Conservation (phyloP, 2,888 invertebrate species). For the Pristionchus exspectatus region DNA sequence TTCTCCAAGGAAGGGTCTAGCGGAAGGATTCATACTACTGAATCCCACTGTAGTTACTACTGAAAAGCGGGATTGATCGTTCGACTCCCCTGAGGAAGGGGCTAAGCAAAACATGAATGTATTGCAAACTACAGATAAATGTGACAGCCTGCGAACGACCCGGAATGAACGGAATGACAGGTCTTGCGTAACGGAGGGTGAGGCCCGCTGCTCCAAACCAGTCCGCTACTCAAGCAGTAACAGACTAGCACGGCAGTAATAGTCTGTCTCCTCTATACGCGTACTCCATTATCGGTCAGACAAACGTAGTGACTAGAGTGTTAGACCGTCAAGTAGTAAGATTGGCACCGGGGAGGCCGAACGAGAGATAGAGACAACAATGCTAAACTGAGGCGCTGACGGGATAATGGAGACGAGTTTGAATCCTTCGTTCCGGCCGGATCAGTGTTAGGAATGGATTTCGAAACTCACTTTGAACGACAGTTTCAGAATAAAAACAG, state of each 20-base stretch:
- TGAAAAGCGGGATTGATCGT: no score
- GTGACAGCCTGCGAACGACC: background rate
- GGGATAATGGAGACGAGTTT: slow-evolving; percentile 40
- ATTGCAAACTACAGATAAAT: background rate
- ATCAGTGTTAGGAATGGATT: background rate
- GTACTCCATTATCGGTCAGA: background rate
- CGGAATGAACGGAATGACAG: background rate
- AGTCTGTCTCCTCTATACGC: background rate
- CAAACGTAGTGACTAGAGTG: background rate
- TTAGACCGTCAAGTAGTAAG: no score
- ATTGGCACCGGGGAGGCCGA: background rate
- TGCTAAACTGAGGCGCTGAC: background rate
- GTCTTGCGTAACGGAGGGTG: background rate
- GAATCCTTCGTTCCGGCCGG: background rate
- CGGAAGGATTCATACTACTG: no score
- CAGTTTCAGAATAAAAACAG: no score
- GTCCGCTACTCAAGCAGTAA: slow-evolving; percentile 15
- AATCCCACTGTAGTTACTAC: no score
- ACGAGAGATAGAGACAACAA: background rate
- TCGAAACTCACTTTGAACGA: background rate
- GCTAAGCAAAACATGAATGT: background rate
- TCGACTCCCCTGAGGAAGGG: background rate
- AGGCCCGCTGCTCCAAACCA: background rate
- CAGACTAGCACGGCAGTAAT: slow-evolving; percentile 26
- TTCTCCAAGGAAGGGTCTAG: no score